Evolutionary conservation across 2,113 vertebrate genomes (phyloP).

Genomic region (Nibea albiflora): DNA sequence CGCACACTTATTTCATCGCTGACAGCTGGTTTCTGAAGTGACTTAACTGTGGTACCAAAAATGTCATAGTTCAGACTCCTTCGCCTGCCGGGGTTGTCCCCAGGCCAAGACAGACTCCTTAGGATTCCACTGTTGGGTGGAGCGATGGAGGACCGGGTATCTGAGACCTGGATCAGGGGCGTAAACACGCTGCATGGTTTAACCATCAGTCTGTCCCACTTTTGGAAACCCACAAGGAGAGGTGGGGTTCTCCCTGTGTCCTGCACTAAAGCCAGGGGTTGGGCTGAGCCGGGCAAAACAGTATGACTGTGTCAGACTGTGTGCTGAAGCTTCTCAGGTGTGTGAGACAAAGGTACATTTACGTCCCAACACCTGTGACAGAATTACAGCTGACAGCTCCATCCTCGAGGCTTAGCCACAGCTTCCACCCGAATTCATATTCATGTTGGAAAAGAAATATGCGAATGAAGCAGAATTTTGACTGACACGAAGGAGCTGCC

Average conservation of each 20-base stretch:
- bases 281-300: conserved; percentile 49
- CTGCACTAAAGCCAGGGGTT: conserved; percentile 24
- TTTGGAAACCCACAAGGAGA: conserved; percentile 31
- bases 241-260: conserved; percentile 29
- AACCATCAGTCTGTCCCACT: conserved; percentile 50
- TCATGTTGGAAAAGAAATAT: conserved; percentile 28
- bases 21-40: conserved; percentile 57
- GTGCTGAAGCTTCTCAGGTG: conserved; percentile 55
- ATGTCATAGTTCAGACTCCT: conserved; percentile 16
- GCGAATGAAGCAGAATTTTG: conserved; percentile 14
- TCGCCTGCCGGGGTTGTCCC: conserved; percentile 9
- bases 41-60: conserved; percentile 33
- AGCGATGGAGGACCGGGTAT: conserved; percentile 16
- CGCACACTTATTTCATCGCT: conserved; percentile 35
- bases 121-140: conserved; percentile 56
- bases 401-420: conserved; percentile 51
- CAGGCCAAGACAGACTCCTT: conserved; percentile 6
- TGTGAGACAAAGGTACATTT: conserved; percentile 73
- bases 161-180: conserved; percentile 21
- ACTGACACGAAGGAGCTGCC: conserved; percentile 26
- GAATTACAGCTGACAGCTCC: conserved; percentile 76
- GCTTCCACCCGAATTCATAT: conserved; percentile 58
- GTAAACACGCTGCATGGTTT: conserved; percentile 50
- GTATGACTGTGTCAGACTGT: conserved; percentile 64
- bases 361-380: conserved; percentile 52